phyloP scores from a whole-genome alignment of 1,140 invertebrate species.

The Ostrea denselamellosa region DNA sequence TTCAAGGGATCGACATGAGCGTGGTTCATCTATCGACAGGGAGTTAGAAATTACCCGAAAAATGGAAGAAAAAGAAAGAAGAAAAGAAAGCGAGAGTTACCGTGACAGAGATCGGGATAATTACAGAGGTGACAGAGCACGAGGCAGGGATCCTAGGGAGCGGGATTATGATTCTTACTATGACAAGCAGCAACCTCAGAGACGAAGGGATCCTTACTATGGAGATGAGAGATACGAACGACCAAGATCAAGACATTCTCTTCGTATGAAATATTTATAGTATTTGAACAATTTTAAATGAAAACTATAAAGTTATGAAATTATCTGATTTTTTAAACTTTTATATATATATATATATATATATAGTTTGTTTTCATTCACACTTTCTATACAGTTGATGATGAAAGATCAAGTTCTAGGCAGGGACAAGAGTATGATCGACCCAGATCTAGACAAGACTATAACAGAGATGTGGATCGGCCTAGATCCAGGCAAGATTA shows the following conservation, averaged over 20 bases:
- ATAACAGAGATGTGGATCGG: conserved; percentile 53
- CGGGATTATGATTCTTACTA: conserved; percentile 62
- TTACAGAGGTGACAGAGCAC: conserved; percentile 49
- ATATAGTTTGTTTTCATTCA: neutral
- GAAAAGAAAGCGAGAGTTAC: conserved; percentile 46
- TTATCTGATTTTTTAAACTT: neutral
- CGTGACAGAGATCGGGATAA: conserved; percentile 53
- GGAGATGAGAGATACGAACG: conserved; percentile 71
- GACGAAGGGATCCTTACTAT: conserved; percentile 60
- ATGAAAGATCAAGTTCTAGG: conserved; percentile 63
- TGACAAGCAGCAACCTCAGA: conserved; percentile 59
- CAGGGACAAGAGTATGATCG: conserved; percentile 56
- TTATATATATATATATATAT: no score
- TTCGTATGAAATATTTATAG: conserved; percentile 33
- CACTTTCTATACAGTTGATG: conserved; percentile 49
- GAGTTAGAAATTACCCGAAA: conserved; percentile 56
- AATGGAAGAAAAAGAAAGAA: conserved; percentile 54
- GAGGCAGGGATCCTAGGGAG: conserved; percentile 50
- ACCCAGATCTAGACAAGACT: conserved; percentile 43
- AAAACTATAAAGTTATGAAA: neutral
- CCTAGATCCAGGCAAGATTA: conserved; percentile 59
- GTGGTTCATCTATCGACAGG: conserved; percentile 54
- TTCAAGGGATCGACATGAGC: conserved; percentile 51
- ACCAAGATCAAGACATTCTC: conserved; percentile 71
- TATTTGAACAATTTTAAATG: neutral